These are phyloP conservation scores for Beroe forskalii DNA, from an alignment of 37 sponge, comb jelly and placozoan species.

Conservation along the genomic window DNA sequence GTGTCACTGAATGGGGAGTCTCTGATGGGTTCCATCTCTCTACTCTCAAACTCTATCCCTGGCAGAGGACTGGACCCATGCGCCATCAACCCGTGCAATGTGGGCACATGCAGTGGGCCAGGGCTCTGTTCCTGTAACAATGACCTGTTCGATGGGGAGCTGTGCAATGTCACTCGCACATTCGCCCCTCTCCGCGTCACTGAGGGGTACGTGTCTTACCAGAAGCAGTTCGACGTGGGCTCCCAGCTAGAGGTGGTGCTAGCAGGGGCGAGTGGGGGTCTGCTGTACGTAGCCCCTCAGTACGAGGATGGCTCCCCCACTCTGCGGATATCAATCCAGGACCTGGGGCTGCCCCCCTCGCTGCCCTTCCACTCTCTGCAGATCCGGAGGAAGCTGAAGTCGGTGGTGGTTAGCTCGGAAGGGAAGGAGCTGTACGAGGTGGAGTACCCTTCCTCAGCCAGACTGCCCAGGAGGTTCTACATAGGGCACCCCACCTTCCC, in stretches of 20 bases:
- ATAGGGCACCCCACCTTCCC: neutral
- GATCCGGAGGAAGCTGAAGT: neutral
- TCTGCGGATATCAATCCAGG: neutral
- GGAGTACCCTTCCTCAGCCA: neutral
- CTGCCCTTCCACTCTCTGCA: neutral
- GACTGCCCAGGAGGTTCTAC: neutral
- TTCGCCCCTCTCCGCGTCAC: neutral
- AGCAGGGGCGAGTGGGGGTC: no score
- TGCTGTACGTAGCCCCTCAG: neutral
- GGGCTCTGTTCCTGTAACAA: neutral
- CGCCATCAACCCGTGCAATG: neutral
- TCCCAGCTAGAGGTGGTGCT: neutral
- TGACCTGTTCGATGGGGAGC: neutral
- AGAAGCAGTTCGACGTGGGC: conserved; percentile 20
- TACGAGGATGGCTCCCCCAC: neutral
- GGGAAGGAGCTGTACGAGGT: neutral
- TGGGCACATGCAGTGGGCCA: neutral
- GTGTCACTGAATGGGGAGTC: neutral
- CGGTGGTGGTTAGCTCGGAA: neutral
- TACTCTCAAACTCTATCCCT: neutral
- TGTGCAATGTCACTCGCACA: neutral
- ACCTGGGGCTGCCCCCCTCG: neutral
- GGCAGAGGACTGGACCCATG: neutral
- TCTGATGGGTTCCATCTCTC: neutral
- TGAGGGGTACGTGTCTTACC: neutral